A percentile compares a stretch with the other conserved stretches of the same genome.
Conservation (phyloP, 2,888 invertebrate species). For the Plebejus argus region DNA sequence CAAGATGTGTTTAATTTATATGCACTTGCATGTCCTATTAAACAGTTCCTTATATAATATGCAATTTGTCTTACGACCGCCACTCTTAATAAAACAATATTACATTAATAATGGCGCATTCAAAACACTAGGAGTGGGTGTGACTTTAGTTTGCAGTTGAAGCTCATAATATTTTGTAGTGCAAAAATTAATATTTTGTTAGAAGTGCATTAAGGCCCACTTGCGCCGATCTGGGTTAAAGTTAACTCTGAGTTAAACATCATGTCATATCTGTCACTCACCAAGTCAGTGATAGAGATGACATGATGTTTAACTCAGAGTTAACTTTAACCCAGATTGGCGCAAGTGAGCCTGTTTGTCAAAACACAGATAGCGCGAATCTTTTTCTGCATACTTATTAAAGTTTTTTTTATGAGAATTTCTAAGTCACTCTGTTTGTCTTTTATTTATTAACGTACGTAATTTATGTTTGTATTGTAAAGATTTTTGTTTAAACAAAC, state of each 20-base stretch:
- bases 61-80: not conserved
- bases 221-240: too few species aligned
- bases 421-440: too few species aligned
- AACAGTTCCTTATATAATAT: not conserved
- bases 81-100: constrained; percentile 25
- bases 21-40: constrained; percentile 23
- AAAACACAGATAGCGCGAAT: not conserved
- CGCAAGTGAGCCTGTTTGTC: too few species aligned
- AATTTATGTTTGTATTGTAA: too few species aligned
- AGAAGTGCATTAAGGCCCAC: not conserved
- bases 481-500: not conserved
- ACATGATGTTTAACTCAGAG: too few species aligned
- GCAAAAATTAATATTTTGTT: not conserved
- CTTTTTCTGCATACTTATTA: not conserved
- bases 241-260: too few species aligned
- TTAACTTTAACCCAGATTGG: too few species aligned
- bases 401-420: not conserved
- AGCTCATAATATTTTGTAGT: not conserved
- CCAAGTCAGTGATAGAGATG: too few species aligned
- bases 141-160: not conserved
- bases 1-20: constrained; percentile 9
- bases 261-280: too few species aligned
- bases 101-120: not conserved
- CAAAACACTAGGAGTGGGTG: not conserved
- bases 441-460: too few species aligned